A percentile compares a stretch with the other conserved stretches of the same genome.
These are phyloP conservation scores for Oxyruncus cristatus DNA, from an alignment of 2,113 vertebrate genomes.

Conservation along the genomic window DNA sequence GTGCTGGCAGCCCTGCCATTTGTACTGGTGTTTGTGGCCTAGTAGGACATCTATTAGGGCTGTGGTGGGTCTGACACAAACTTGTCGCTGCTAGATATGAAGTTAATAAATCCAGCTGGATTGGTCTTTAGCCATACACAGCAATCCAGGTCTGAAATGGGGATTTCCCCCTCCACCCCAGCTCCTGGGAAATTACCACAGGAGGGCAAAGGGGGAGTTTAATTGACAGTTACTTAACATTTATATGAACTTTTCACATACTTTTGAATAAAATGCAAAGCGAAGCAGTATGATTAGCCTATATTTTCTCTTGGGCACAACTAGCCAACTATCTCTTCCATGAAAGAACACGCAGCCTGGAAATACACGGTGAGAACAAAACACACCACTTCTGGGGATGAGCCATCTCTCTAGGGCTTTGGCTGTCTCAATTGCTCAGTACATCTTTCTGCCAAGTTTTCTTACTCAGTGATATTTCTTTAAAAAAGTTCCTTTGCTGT, in stretches of 20 bases:
- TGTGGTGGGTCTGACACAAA: constrained; percentile 88
- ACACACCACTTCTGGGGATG: background rate
- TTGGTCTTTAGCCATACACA: constrained; percentile 30
- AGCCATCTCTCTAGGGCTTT: background rate
- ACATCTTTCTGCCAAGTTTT: background rate
- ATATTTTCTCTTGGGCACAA: background rate
- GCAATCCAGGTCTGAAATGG: background rate
- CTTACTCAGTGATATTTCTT: background rate
- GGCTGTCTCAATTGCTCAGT: background rate
- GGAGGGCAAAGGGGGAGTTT: background rate
- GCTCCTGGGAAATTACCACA: constrained; percentile 65
- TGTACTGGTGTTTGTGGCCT: constrained; percentile 78
- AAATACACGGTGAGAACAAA: background rate
- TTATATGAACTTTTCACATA: background rate
- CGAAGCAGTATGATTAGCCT: background rate
- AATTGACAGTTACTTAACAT: background rate
- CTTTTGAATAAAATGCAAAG: background rate
- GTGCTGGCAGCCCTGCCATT: constrained; percentile 77
- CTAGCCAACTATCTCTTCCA: background rate
- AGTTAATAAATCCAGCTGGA: constrained; percentile 61
- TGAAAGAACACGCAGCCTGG: background rate
- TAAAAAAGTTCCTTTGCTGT: background rate
- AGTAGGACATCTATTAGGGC: constrained; percentile 79
- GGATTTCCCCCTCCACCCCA: background rate
- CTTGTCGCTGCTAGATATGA: constrained; percentile 51